Evolutionary conservation across 2,113 vertebrate species (phyloP).

Genomic region (Indicator maculatus): DNA sequence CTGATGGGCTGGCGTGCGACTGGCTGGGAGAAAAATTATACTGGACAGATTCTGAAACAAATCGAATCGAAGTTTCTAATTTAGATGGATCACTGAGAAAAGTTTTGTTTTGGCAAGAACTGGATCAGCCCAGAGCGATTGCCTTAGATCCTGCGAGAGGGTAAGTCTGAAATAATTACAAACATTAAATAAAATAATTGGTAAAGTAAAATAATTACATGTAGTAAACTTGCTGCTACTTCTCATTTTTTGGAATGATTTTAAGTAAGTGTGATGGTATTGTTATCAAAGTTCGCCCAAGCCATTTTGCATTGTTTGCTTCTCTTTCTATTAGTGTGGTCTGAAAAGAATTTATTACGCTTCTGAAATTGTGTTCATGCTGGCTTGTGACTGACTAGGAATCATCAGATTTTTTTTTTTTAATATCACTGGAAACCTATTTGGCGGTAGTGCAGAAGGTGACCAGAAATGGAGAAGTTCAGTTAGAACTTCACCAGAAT

Average conservation of each 20-base stretch:
- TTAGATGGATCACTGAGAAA: conserved; percentile 91
- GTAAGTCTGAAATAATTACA: conserved; percentile 80
- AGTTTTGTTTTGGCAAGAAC: conserved; percentile 96
- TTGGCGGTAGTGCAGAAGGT: background rate
- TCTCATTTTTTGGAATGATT: background rate
- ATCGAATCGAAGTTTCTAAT: conserved; percentile 94
- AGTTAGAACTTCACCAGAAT: background rate
- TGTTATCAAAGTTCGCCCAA: background rate
- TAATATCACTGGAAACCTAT: background rate
- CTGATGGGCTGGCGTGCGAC: conserved; percentile 95
- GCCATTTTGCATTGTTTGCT: background rate
- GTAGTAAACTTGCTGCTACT: background rate
- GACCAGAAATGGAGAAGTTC: background rate
- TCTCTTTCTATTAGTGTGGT: background rate
- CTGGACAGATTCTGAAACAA: conserved; percentile 98
- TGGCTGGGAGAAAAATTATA: conserved; percentile 96
- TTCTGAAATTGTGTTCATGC: background rate
- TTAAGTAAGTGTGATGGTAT: background rate
- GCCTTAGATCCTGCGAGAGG: conserved; percentile 93
- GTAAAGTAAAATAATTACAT: background rate
- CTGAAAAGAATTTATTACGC: background rate
- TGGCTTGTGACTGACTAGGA: background rate
- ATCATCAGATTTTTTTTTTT: background rate
- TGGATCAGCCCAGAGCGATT: conserved; percentile 96
- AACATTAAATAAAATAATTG: background rate